Evolutionary conservation across 2,797 vertebrate genomes (phyloP).

Genomic region (Neoniphon sammara): DNA sequence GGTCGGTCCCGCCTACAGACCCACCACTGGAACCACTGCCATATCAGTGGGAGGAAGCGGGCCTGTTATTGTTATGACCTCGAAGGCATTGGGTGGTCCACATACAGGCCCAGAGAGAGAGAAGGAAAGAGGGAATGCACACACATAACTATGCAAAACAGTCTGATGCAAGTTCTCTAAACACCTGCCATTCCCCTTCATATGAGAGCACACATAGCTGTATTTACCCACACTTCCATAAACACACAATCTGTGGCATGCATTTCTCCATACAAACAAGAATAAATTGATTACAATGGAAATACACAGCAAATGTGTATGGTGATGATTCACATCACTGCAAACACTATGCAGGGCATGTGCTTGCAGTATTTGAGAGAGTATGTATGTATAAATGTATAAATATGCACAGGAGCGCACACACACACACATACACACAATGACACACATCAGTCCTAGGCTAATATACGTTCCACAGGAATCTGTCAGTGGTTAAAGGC

Average conservation of each 20-base stretch:
- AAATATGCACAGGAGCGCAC: neutral
- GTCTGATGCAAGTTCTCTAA: constrained; percentile 31
- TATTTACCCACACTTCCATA: constrained; percentile 21
- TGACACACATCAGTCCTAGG: constrained; percentile 23
- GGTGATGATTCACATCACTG: constrained; percentile 14
- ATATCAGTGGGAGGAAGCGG: constrained; percentile 76
- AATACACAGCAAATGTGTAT: constrained; percentile 25
- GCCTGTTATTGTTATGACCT: constrained; percentile 80
- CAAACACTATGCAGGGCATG: constrained; percentile 3
- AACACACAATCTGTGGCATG: constrained; percentile 45
- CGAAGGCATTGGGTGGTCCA: constrained; percentile 81
- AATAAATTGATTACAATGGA: constrained; percentile 47
- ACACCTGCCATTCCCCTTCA: constrained; percentile 55
- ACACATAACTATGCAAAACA: constrained; percentile 44
- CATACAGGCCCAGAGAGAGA: constrained; percentile 25
- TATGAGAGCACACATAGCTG: constrained; percentile 15
- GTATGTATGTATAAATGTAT: constrained; percentile 30
- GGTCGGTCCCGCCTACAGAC: constrained; percentile 48
- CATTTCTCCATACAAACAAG: constrained; percentile 27
- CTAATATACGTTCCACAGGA: constrained; percentile 21
- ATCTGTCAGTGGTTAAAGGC: constrained; percentile 36
- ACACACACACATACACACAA: constrained; percentile 4
- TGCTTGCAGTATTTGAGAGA: constrained; percentile 1
- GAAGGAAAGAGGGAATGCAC: constrained; percentile 22
- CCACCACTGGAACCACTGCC: constrained; percentile 55